A percentile compares a stretch with the other conserved stretches of the same genome.
These are phyloP conservation scores for Xestia ashworthii DNA, from an alignment of 2,888 invertebrate genomes.

Conservation along the genomic window DNA sequence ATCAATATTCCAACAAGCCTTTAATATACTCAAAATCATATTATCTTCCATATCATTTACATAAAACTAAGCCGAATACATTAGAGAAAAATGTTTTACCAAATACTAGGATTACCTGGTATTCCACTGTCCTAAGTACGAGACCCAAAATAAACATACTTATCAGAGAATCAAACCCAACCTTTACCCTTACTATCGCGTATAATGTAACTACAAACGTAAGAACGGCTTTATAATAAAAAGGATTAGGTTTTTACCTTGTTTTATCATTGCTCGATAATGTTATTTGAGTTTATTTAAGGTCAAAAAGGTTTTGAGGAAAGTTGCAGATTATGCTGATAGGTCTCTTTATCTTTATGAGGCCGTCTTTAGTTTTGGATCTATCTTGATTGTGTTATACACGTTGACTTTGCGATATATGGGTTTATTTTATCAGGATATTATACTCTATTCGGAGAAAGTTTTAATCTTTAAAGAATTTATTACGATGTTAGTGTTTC, in stretches of 20 bases:
- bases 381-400: neutral
- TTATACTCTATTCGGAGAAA: neutral
- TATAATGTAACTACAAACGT: constrained; percentile 59
- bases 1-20: constrained; percentile 40
- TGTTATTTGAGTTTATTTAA: constrained; percentile 42
- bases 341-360: constrained; percentile 8
- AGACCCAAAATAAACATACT: constrained; percentile 68
- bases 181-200: constrained; percentile 47
- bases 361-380: constrained; percentile 10
- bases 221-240: constrained; percentile 61
- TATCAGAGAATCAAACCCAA: constrained; percentile 64
- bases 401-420: neutral
- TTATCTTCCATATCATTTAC: constrained; percentile 45
- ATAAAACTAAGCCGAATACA: constrained; percentile 47
- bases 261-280: constrained; percentile 57
- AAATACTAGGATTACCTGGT: constrained; percentile 69
- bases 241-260: constrained; percentile 53
- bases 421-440: neutral
- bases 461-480: neutral
- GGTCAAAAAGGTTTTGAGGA: constrained; percentile 39
- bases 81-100: constrained; percentile 51
- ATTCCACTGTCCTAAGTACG: constrained; percentile 61
- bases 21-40: constrained; percentile 27
- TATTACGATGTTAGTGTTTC: neutral
- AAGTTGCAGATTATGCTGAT: constrained; percentile 21